Percentiles rank a stretch among this genome's conserved stretches.
These are phyloP conservation scores for Carettochelys insculpta DNA, from an alignment of 2,113 vertebrate genomes.

Conservation along the genomic window DNA sequence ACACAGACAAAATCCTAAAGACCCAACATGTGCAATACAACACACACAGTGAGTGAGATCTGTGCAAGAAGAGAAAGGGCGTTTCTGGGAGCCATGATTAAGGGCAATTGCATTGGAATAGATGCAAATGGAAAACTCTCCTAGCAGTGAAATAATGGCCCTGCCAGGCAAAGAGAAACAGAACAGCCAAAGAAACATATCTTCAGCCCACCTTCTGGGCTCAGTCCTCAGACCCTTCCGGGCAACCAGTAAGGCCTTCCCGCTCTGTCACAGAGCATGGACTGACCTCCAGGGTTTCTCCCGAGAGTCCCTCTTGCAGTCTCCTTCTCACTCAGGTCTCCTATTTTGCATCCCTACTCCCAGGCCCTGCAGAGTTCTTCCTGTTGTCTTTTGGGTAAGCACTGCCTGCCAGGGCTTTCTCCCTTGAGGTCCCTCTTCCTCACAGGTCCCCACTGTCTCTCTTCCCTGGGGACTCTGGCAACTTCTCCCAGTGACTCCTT, in stretches of 20 bases:
- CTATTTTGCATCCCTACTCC: neutral
- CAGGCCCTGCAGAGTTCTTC: neutral
- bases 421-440: neutral
- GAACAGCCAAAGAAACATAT: neutral
- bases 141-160: neutral
- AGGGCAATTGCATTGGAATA: neutral
- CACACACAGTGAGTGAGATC: fast-evolving
- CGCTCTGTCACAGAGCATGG: neutral
- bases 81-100: neutral
- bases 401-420: neutral
- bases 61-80: fast-evolving
- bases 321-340: neutral
- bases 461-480: neutral
- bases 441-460: neutral
- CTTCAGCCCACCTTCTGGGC: neutral
- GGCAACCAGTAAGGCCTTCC: neutral
- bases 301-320: neutral
- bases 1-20: neutral
- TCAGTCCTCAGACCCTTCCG: neutral
- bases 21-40: fast-evolving
- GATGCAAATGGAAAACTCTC: neutral
- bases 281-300: neutral
- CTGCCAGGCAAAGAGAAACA: neutral
- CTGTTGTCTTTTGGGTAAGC: neutral
- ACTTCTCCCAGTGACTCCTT: neutral